These are phyloP conservation scores for Euplagia quadripunctaria DNA, from an alignment of 2,888 invertebrate species.

Conservation along the genomic window DNA sequence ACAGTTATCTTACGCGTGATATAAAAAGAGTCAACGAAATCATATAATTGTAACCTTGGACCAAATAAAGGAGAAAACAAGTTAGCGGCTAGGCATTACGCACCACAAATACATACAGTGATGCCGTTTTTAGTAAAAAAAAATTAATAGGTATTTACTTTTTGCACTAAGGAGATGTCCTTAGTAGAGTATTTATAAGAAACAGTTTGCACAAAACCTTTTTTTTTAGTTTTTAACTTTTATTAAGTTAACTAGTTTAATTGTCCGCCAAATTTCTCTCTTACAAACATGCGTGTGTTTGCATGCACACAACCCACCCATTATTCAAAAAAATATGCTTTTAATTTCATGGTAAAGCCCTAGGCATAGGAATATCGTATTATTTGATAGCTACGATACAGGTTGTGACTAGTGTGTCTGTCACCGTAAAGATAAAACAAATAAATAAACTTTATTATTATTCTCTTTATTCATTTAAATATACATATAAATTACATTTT, in stretches of 20 bases:
- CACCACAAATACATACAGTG: conserved; percentile 1
- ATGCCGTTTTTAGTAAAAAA: background rate
- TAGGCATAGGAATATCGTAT: no score
- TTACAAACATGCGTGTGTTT: no score
- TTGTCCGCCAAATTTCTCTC: no score
- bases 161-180: background rate
- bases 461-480: no score
- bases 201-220: background rate
- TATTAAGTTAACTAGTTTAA: background rate
- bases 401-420: no score
- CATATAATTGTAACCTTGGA: conserved; percentile 41
- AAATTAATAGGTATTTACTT: background rate
- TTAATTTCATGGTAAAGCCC: no score
- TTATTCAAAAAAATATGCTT: no score
- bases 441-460: no score
- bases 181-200: background rate
- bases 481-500: no score
- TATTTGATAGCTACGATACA: no score
- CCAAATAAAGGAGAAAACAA: conserved; percentile 42
- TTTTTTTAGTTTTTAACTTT: background rate
- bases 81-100: conserved; percentile 34
- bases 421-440: no score
- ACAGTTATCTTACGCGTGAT: conserved; percentile 27
- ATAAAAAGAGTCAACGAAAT: conserved; percentile 42
- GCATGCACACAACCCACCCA: no score